Percentiles rank a stretch among this genome's conserved stretches.
Conservation (phyloP, 1,140 invertebrate species). For the Vanessa tameamea region DNA sequence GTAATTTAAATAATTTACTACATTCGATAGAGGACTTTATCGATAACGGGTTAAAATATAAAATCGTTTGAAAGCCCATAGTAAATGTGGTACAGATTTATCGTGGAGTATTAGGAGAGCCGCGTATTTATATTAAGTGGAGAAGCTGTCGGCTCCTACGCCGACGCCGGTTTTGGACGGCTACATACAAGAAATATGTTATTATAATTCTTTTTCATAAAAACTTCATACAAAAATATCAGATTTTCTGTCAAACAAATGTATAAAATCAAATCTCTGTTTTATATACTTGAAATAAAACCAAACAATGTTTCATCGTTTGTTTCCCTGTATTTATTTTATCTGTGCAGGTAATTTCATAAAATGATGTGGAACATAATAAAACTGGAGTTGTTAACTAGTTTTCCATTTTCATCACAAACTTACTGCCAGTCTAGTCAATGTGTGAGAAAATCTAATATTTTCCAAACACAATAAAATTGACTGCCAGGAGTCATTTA, state of each 20-base stretch:
- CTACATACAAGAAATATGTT: conserved; percentile 61
- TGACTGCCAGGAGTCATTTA: conserved; percentile 50
- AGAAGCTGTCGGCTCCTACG: conserved; percentile 77
- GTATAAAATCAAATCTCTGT: too few relatives aligned
- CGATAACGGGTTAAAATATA: conserved; percentile 54
- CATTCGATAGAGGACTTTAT: conserved; percentile 61
- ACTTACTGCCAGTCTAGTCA: too few relatives aligned
- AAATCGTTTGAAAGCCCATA: conserved; percentile 47
- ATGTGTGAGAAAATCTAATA: not conserved
- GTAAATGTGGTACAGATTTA: conserved; percentile 63
- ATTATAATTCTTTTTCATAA: conserved; percentile 14
- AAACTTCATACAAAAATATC: too few relatives aligned
- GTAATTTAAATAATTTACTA: conserved; percentile 38
- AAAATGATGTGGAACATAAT: too few relatives aligned
- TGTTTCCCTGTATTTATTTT: too few relatives aligned
- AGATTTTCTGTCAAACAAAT: too few relatives aligned
- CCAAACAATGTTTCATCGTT: too few relatives aligned
- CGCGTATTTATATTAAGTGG: conserved; percentile 79
- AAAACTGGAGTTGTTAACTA: too few relatives aligned
- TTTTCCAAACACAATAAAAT: conserved; percentile 35
- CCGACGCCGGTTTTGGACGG: conserved; percentile 65
- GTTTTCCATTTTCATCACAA: too few relatives aligned
- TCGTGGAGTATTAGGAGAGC: conserved; percentile 66
- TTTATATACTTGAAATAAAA: too few relatives aligned
- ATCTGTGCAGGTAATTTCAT: too few relatives aligned